Percentiles rank a stretch among this genome's conserved stretches.
Conservation (phyloP, 2,113 vertebrate species). For the Psettodes erumei region DNA sequence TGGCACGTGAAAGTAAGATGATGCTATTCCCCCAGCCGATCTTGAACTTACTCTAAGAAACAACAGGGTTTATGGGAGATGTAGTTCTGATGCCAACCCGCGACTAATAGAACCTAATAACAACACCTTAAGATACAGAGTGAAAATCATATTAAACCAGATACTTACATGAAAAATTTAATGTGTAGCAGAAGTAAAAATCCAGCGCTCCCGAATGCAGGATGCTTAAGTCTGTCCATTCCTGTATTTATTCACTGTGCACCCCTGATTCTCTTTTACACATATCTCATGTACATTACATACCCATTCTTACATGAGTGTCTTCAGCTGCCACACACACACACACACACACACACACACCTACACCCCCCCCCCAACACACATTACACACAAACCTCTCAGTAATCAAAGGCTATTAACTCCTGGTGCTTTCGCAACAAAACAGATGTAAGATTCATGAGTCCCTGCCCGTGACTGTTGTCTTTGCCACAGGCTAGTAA, state of each 20-base stretch:
- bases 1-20: not conserved
- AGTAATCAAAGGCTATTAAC: constrained; percentile 82
- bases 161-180: not conserved
- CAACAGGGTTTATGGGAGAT: not conserved
- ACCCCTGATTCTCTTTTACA: constrained; percentile 12
- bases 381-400: constrained; percentile 47
- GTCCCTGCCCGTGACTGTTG: constrained; percentile 77
- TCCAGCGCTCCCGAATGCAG: constrained; percentile 1
- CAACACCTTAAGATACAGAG: too few species aligned
- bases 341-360: constrained; percentile 9
- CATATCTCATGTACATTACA: not conserved
- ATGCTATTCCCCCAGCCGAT: not conserved
- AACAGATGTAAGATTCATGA: constrained; percentile 84
- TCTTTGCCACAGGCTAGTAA: constrained; percentile 83
- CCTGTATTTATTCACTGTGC: not conserved
- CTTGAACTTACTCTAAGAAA: not conserved
- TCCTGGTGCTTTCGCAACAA: constrained; percentile 76
- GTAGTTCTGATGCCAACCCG: not conserved
- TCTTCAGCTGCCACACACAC: not conserved
- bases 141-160: not conserved
- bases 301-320: not conserved
- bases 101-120: not conserved
- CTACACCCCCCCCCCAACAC: constrained; percentile 7
- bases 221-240: not conserved
- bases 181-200: not conserved